Conservation (phyloP, 2,888 invertebrate genomes). For the Lysandra coridon region DNA sequence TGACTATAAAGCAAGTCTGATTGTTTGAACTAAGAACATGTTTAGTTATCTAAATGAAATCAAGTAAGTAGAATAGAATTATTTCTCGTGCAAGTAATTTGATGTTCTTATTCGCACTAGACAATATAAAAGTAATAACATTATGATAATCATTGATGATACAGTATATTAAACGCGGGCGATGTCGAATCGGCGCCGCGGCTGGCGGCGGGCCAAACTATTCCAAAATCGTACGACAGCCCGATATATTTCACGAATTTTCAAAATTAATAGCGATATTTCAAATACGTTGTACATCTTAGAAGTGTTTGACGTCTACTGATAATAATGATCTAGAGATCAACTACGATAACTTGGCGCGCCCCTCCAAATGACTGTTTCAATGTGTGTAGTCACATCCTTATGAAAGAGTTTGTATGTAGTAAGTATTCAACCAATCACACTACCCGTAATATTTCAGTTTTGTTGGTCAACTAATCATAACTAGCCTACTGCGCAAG, state of each 20-base stretch:
- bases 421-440: too few relatives aligned
- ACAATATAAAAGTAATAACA: conserved; percentile 3
- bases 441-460: too few relatives aligned
- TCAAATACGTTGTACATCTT: neutral
- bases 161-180: neutral
- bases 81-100: neutral
- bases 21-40: too few relatives aligned
- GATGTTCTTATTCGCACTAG: neutral
- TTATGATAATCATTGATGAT: neutral
- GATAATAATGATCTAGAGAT: neutral
- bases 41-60: neutral
- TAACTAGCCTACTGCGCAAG: too few relatives aligned
- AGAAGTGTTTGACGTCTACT: neutral
- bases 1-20: too few relatives aligned
- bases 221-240: conserved; percentile 1
- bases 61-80: neutral
- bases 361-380: too few relatives aligned
- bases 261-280: conserved; percentile 16
- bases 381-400: too few relatives aligned
- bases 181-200: neutral
- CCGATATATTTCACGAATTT: neutral
- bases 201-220: neutral
- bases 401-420: too few relatives aligned
- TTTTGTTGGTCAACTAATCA: too few relatives aligned
- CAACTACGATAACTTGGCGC: too few relatives aligned